Base-by-base conservation (phyloP, 2,797 vertebrate species). In the Enteromius trimaculatus region DNA sequence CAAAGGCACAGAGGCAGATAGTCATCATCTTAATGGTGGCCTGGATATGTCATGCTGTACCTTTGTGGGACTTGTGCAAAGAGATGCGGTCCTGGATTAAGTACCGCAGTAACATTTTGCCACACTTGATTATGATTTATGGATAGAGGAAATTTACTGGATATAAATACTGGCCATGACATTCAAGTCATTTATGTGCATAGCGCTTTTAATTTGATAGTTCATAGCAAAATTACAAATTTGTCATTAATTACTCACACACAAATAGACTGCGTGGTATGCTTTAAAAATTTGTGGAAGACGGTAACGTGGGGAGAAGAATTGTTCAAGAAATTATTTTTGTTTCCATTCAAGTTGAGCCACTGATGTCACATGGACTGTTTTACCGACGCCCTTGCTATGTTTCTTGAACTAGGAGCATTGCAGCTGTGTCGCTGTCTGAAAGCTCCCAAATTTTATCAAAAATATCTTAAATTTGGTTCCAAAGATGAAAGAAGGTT, bases 21-120 rank as follows among this genome's bases (percentile, higher is more conserved):
- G 65, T 60, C 68, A 72, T 70, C 31, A 13, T 81, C 69, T 31
- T 64, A 81, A 81, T 51, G 39, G 55, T 81, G 80, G 21, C 80
- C 80, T 81, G 80, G 14, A 64, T 72, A 64, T 51, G 80, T 74
- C 80, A 65, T 26, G 53, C 4, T n/a, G 68, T 34, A 60, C 79
- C 53, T 80, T 76, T 76, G 71, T 53, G 49, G 29, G 13, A n/a
- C 13, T 58, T 58, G 72, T 75, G 21, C 51, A 23, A 39, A 58
- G 51, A 58, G 31, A 39, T 58, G 51, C 14, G 11, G 9, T 37
- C 72, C 31, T 76, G 7, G 34, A 76, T 58, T 58, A 58, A 76
- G 29, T 74, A n/a, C 21, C 37, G 34, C 21, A 23, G 53, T 76
- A 76, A 76, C 31, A 74, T 74, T 74, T 74, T 53, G 17, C 47